phyloP scores from a whole-genome alignment of 2,888 invertebrate species.

The Fissipunctia ypsillon region DNA sequence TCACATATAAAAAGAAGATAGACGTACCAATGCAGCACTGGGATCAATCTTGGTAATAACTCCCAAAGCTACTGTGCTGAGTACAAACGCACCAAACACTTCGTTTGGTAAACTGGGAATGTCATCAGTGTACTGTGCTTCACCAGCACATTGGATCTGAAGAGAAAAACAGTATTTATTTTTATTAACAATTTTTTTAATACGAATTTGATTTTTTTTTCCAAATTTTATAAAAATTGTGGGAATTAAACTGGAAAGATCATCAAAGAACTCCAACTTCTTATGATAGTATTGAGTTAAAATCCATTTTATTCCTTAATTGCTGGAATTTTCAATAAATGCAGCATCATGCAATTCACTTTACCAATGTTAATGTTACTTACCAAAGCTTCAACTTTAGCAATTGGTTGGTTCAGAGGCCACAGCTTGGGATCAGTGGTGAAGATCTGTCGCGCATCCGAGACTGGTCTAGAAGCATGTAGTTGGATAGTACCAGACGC shows the following conservation, averaged over 20 bases:
- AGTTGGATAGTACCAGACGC: constrained; percentile 82
- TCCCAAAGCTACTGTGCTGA: constrained; percentile 87
- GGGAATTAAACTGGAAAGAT: too few species aligned
- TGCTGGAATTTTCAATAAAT: too few species aligned
- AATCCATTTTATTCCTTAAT: too few species aligned
- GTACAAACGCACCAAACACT: constrained; percentile 92
- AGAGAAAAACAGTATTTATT: background rate
- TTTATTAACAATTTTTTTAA: too few species aligned
- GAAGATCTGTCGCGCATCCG: constrained; percentile 90
- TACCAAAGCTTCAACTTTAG: constrained; percentile 88
- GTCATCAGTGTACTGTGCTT: constrained; percentile 92
- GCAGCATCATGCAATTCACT: too few species aligned
- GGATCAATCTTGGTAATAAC: constrained; percentile 90
- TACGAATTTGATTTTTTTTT: too few species aligned
- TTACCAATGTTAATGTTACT: constrained; percentile 29
- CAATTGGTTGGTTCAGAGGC: constrained; percentile 91
- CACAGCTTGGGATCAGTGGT: constrained; percentile 91
- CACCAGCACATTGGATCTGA: constrained; percentile 91
- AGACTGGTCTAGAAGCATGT: constrained; percentile 88
- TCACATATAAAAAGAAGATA: too few species aligned
- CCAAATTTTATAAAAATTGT: too few species aligned
- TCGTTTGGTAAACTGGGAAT: constrained; percentile 90
- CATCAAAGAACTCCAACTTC: too few species aligned
- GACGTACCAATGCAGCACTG: constrained; percentile 90
- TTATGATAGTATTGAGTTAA: too few species aligned